phyloP scores from a whole-genome alignment of 64 coral and sea anemone species.

The Stylophora pistillata region DNA sequence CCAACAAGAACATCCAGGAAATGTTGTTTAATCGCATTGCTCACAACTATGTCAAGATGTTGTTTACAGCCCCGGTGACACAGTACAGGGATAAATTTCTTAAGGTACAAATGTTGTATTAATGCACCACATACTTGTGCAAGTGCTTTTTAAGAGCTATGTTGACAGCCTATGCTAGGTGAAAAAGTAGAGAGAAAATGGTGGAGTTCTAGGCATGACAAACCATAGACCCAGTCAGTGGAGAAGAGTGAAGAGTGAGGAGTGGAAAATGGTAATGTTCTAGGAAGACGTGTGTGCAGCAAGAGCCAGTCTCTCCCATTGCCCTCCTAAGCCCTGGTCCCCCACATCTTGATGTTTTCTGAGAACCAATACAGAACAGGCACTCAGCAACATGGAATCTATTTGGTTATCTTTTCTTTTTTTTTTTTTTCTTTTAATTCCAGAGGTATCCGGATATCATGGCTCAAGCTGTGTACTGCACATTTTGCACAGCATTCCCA shows the following conservation, averaged over 20 bases:
- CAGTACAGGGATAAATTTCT: constrained; percentile 92
- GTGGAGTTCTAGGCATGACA: no score
- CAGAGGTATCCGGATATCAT: constrained; percentile 72
- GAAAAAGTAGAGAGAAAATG: neutral
- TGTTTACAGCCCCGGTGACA: constrained; percentile 71
- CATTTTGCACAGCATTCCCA: constrained; percentile 87
- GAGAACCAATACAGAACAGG: no score
- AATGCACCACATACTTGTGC: neutral
- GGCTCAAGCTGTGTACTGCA: constrained; percentile 88
- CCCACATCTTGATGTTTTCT: no score
- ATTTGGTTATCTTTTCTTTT: neutral
- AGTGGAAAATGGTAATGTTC: no score
- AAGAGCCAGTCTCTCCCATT: no score
- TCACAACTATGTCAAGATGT: constrained; percentile 94
- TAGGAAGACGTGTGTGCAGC: no score
- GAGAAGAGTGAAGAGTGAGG: no score
- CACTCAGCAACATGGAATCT: neutral
- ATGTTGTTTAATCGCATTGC: constrained; percentile 89
- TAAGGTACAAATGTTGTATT: constrained; percentile 51
- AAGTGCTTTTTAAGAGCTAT: neutral
- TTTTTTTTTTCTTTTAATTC: constrained; percentile 2
- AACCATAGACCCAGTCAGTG: no score
- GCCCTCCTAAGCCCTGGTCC: no score
- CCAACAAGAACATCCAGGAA: constrained; percentile 77
- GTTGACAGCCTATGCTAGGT: neutral